Base-by-base conservation (phyloP, 2,888 invertebrate species). In the Therioaphis trifolii region DNA sequence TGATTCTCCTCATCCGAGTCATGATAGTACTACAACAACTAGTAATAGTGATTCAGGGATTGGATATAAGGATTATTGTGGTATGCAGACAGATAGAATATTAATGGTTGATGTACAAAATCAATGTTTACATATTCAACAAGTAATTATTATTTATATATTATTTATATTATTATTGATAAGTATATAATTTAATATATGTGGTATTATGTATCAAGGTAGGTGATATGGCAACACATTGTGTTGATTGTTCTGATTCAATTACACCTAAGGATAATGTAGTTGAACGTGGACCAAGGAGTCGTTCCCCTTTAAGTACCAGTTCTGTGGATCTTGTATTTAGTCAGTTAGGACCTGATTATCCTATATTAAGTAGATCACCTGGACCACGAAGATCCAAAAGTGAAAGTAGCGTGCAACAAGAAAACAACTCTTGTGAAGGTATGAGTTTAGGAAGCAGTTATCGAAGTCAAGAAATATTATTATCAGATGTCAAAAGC, bases 11-110 rank as follows among this genome's bases (percentile, higher is more conserved):
- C 95, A 95, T 86, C 95, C 95, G 0, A 95, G 95, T 88, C 93
- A 94, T 85, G 95, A 94, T 87, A 91, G 94, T 12, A 94, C 94
- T 0, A 93, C 93, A 27, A 77, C 77, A 52, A 96, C 96, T 0
- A 96, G 96, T 87, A 97, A 97, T 88, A 96, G 96, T 84, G 98
- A 98, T 88, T 97, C 97, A 1, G 97, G 98, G 0, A 96, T 98
- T 85, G 97, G 97, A 0, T 97, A 97, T 87, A 93, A 96, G 86
- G 96, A 96, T 87, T 96, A 97, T 87, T 94, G 94, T 87, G 92
- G 94, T 14, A 94, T 94, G 87, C 93, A 95, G 77, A 94, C 94
- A 0, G 95, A 95, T 88, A 90, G 95, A 84, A 95, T 95, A 87
- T 88, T 94, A 49, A 92, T 94, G 0, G 94, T 94, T 0, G 95